These are phyloP conservation scores for Lamellibrachia columna DNA, from an alignment of 2,888 invertebrate species.

Conservation along the genomic window DNA sequence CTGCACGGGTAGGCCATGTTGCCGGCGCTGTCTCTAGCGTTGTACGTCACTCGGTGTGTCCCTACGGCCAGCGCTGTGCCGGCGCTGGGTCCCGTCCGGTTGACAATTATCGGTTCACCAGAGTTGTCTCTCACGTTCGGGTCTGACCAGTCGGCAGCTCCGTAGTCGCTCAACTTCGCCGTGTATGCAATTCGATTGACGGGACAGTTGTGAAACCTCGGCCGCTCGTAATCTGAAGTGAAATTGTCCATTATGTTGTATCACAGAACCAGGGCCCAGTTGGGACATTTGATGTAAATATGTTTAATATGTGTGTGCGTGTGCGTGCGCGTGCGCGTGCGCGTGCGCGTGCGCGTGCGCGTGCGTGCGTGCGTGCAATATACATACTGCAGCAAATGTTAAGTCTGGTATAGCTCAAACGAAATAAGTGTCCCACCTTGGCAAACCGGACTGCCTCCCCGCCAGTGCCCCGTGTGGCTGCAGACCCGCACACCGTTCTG, in stretches of 20 bases:
- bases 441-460: not conserved
- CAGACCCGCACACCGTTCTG: not conserved
- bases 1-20: not conserved
- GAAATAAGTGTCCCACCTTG: not conserved
- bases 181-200: conserved; percentile 13
- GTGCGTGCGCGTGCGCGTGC: not conserved
- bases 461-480: not conserved
- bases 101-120: not conserved
- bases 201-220: not conserved
- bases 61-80: not conserved
- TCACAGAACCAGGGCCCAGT: not conserved
- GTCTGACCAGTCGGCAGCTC: not conserved
- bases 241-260: not conserved
- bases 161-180: not conserved
- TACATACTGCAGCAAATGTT: too few species aligned
- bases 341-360: not conserved
- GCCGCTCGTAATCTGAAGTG: not conserved
- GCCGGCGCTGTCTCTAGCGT: conserved; percentile 18
- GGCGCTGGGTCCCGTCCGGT: not conserved
- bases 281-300: too few species aligned
- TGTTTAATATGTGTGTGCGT: not conserved
- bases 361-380: not conserved
- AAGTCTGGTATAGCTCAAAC: not conserved
- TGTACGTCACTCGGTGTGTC: not conserved
- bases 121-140: not conserved